A percentile compares a stretch with the other conserved stretches of the same genome.
Conservation (phyloP, 2,797 vertebrate genomes). For the Amphiprion clarkii region DNA sequence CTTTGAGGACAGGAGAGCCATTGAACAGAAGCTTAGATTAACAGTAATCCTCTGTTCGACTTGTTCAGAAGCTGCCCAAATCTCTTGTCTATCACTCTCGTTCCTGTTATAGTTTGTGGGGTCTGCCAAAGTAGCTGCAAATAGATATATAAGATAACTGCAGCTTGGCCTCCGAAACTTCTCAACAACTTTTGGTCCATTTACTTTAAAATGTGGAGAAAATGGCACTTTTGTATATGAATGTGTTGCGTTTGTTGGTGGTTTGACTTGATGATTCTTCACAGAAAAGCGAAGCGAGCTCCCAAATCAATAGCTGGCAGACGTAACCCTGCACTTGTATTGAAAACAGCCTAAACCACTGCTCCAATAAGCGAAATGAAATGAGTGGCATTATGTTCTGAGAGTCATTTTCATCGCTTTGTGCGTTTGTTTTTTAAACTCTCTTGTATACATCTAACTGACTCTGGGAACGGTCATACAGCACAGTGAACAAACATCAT, state of each 20-base stretch:
- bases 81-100: conserved; percentile 55
- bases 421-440: conserved; percentile 62
- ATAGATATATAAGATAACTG: not conserved
- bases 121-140: conserved; percentile 26
- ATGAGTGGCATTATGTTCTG: conserved; percentile 32
- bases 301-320: conserved; percentile 18
- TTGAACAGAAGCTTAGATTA: conserved; percentile 80
- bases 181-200: not conserved
- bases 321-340: conserved; percentile 14
- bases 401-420: conserved; percentile 42
- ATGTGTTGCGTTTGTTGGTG: conserved; percentile 2
- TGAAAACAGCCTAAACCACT: conserved; percentile 36
- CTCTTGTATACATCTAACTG: conserved; percentile 56
- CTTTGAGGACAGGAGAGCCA: conserved; percentile 72
- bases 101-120: conserved; percentile 45
- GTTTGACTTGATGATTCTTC: conserved; percentile 2
- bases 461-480: conserved; percentile 54
- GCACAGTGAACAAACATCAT: conserved; percentile 68
- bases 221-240: not conserved
- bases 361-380: conserved; percentile 35
- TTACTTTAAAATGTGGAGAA: not conserved
- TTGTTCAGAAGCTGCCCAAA: conserved; percentile 67
- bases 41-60: conserved; percentile 74
- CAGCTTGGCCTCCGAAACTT: not conserved
- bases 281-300: conserved; percentile 9